Evolutionary conservation across 2,888 invertebrate genomes (phyloP).

Genomic region (Melanostoma scalare): DNA sequence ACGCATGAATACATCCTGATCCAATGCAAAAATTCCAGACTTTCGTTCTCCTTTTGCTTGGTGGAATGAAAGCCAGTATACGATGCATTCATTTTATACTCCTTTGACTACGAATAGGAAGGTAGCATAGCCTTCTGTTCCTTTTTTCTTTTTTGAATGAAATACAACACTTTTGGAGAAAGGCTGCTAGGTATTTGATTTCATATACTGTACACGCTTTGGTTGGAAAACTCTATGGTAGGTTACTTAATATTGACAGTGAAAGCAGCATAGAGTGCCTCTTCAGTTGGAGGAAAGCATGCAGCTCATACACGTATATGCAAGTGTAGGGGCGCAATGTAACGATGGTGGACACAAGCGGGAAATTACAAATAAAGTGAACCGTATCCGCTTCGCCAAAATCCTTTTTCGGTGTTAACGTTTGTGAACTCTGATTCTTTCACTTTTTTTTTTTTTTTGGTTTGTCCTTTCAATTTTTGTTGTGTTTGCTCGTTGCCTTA

Average conservation of each 20-base stretch:
- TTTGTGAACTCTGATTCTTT: neutral
- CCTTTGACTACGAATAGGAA: constrained; percentile 36
- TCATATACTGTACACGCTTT: constrained; percentile 13
- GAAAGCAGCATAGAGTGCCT: neutral
- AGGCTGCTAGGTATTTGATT: neutral
- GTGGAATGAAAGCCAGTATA: constrained; percentile 30
- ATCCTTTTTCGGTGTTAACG: constrained; percentile 28
- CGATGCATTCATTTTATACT: constrained; percentile 28
- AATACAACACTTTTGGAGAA: constrained; percentile 11
- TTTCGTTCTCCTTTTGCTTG: constrained; percentile 14
- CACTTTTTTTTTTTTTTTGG: constrained; percentile 4
- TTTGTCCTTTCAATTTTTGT: neutral
- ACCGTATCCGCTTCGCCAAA: constrained; percentile 47
- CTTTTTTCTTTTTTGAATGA: constrained; percentile 14
- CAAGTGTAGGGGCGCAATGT: constrained; percentile 3
- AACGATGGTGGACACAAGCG: constrained; percentile 53
- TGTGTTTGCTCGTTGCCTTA: neutral
- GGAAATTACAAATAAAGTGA: constrained; percentile 68
- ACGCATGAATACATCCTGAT: constrained; percentile 59
- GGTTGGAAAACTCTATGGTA: neutral
- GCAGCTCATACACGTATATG: neutral
- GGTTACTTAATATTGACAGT: constrained; percentile 23
- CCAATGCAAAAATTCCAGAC: constrained; percentile 54
- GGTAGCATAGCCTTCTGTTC: neutral
- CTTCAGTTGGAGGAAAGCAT: neutral